Evolutionary conservation across 2,888 invertebrate genomes (phyloP).

Genomic region (Gymnosoma rotundatum): DNA sequence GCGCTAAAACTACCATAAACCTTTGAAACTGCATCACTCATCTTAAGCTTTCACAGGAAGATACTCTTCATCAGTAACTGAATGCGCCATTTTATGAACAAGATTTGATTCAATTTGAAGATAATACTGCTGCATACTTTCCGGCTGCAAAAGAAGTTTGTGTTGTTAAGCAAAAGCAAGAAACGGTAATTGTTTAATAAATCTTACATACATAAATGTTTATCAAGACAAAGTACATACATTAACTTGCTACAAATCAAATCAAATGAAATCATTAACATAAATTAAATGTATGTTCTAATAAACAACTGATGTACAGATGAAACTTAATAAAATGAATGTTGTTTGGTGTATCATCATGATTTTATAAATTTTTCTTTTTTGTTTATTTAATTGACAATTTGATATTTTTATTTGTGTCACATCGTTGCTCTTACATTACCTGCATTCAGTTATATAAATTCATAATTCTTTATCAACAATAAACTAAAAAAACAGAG

Average conservation of each 20-base stretch:
- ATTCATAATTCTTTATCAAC: conserved; percentile 8
- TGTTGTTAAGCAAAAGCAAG: conserved; percentile 21
- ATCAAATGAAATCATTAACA: conserved; percentile 40
- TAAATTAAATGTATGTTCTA: conserved; percentile 15
- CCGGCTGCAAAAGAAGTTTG: conserved; percentile 27
- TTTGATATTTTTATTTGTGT: conserved; percentile 33
- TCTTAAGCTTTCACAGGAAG: conserved; percentile 3
- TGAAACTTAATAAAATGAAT: conserved; percentile 50
- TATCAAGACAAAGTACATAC: conserved; percentile 6
- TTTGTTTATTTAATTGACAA: conserved; percentile 41
- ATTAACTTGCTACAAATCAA: conserved; percentile 31
- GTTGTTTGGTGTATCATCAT: conserved; percentile 65
- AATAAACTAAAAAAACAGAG: conserved; percentile 11
- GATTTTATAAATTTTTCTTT: conserved; percentile 7
- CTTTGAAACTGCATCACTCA: conserved; percentile 1
- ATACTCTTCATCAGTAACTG: conserved; percentile 2
- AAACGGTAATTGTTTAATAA: conserved; percentile 56
- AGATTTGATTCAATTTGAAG: background rate
- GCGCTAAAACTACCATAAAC: background rate
- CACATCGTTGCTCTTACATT: conserved; percentile 42
- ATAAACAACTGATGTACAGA: too few species aligned
- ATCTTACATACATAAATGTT: conserved; percentile 14
- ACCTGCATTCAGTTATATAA: conserved; percentile 29
- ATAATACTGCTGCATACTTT: conserved; percentile 27
- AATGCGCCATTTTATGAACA: background rate